Conservation (phyloP, 2,888 invertebrate genomes). For the Deilephila elpenor region DNA sequence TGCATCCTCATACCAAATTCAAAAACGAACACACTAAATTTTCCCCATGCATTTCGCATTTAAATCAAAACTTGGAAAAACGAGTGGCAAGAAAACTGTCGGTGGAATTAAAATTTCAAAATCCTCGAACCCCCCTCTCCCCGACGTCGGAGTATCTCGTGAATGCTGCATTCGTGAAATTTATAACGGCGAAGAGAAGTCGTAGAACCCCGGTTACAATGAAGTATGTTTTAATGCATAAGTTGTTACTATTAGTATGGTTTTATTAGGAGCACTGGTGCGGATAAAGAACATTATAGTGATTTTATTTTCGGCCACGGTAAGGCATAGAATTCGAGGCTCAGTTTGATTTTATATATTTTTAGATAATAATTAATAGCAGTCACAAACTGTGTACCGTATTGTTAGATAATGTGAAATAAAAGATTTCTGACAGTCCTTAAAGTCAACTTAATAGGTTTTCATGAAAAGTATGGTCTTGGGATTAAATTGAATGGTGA, state of each 20-base stretch:
- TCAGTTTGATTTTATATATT: too few species aligned
- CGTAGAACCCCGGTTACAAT: constrained; percentile 31
- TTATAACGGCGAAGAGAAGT: constrained; percentile 49
- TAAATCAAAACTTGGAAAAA: constrained; percentile 30
- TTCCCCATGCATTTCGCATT: constrained; percentile 13
- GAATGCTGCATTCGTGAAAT: constrained; percentile 48
- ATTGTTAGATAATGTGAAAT: too few species aligned
- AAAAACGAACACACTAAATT: neutral
- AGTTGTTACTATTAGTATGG: constrained; percentile 7
- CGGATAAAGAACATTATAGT: neutral
- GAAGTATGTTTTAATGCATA: constrained; percentile 9
- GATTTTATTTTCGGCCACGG: too few species aligned
- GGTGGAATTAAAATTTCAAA: constrained; percentile 63
- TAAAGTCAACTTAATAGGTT: too few species aligned
- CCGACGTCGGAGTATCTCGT: constrained; percentile 31
- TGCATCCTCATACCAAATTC: neutral
- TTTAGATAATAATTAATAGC: too few species aligned
- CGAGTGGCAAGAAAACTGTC: constrained; percentile 51
- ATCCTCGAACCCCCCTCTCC: constrained; percentile 40
- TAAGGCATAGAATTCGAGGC: too few species aligned
- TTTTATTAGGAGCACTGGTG: neutral
- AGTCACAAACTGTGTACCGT: too few species aligned
- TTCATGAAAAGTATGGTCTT: too few species aligned
- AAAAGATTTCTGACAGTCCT: too few species aligned
- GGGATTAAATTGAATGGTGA: too few species aligned